Percentiles rank a stretch among this genome's conserved stretches.
Conservation (phyloP, 2,113 vertebrate species). For the Mohoua ochrocephala region DNA sequence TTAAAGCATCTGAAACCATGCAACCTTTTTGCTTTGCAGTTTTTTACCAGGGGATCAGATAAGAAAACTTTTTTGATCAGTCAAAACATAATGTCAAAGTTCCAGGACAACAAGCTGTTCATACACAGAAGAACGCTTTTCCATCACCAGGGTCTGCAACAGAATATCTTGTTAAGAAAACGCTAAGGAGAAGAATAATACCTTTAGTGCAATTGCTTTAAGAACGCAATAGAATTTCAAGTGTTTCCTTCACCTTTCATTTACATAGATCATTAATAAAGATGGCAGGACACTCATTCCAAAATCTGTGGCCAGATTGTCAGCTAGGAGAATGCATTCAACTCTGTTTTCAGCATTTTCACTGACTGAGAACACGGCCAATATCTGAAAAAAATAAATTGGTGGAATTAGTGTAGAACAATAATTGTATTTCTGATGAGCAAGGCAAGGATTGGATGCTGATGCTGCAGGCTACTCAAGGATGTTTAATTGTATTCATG, state of each 20-base stretch:
- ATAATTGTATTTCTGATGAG: neutral
- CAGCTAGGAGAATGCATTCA: neutral
- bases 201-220: neutral
- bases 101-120: neutral
- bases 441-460: neutral
- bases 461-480: constrained; percentile 51
- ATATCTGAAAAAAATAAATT: neutral
- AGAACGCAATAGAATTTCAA: neutral
- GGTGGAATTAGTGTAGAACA: neutral
- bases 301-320: neutral
- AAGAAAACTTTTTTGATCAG: neutral
- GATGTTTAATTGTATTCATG: constrained; percentile 53
- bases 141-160: neutral
- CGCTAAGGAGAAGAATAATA: neutral
- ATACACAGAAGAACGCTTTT: neutral
- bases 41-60: neutral
- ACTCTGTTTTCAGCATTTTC: neutral
- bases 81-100: neutral
- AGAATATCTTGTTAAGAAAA: neutral
- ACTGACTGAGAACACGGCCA: neutral
- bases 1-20: neutral
- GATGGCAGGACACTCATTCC: neutral
- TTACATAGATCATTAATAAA: neutral
- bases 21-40: neutral
- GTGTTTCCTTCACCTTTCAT: neutral